Evolutionary conservation across 2,888 invertebrate genomes (phyloP).

Genomic region (Eucera pruinosa): DNA sequence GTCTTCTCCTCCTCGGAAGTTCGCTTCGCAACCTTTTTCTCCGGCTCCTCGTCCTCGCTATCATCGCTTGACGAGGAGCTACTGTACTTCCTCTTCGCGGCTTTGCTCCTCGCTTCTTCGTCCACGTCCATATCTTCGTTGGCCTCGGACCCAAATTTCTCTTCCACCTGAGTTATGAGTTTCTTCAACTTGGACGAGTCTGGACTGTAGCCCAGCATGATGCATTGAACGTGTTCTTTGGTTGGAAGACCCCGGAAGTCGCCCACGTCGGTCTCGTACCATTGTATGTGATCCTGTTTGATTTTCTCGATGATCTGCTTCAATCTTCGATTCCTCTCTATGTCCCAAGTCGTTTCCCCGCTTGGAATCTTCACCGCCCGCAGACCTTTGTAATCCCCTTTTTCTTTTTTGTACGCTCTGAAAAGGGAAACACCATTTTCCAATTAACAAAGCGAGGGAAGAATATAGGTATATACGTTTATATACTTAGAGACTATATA

Average conservation of each 20-base stretch:
- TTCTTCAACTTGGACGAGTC: conserved; percentile 84
- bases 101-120: conserved; percentile 31
- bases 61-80: conserved; percentile 58
- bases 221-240: conserved; percentile 88
- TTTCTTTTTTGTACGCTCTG: conserved; percentile 87
- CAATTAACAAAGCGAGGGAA: background rate
- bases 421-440: conserved; percentile 21
- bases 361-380: conserved; percentile 87
- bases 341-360: conserved; percentile 89
- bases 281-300: conserved; percentile 87
- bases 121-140: conserved; percentile 49
- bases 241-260: conserved; percentile 86
- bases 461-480: too few relatives aligned
- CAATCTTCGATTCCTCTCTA: conserved; percentile 88
- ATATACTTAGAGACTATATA: too few relatives aligned
- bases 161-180: conserved; percentile 58
- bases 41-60: conserved; percentile 57
- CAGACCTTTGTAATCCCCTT: conserved; percentile 90
- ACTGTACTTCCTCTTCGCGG: conserved; percentile 59
- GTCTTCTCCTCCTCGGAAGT: conserved; percentile 81
- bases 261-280: conserved; percentile 85
- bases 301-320: conserved; percentile 86
- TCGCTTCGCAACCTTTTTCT: conserved; percentile 73
- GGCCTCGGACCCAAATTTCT: conserved; percentile 49
- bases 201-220: conserved; percentile 91